Evolutionary conservation across 2,888 invertebrate genomes (phyloP).

Genomic region (Argyresthia albistria): DNA sequence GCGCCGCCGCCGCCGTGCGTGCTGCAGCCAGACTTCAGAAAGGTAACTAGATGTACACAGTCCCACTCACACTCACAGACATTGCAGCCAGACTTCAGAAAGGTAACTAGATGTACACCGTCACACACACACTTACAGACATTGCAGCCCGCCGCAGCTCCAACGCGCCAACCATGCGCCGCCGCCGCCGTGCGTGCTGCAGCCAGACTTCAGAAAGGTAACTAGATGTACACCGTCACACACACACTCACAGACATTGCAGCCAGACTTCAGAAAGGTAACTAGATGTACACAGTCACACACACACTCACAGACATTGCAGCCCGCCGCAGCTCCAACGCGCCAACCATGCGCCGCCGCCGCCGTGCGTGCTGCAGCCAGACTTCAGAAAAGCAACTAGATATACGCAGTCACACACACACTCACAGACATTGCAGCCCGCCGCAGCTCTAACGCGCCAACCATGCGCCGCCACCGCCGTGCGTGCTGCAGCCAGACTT

Average conservation of each 20-base stretch:
- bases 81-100: too few relatives aligned
- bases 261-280: constrained; percentile 93
- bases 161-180: constrained; percentile 82
- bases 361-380: constrained; percentile 77
- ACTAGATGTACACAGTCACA: constrained; percentile 47
- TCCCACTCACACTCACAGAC: background rate
- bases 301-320: constrained; percentile 39
- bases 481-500: constrained; percentile 92
- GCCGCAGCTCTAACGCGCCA: constrained; percentile 61
- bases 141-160: too few relatives aligned
- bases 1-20: constrained; percentile 74
- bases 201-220: constrained; percentile 93
- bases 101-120: too few relatives aligned
- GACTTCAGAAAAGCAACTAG: constrained; percentile 79
- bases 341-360: constrained; percentile 57
- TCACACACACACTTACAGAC: background rate
- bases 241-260: too few relatives aligned
- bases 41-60: constrained; percentile 73
- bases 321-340: constrained; percentile 60
- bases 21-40: constrained; percentile 94
- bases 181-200: constrained; percentile 82
- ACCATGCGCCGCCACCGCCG: constrained; percentile 60
- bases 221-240: too few relatives aligned
- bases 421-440: too few relatives aligned
- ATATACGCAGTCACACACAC: too few relatives aligned